Evolutionary conservation across 2,113 vertebrate genomes (phyloP).

Genomic region (Nothocercus julius): DNA sequence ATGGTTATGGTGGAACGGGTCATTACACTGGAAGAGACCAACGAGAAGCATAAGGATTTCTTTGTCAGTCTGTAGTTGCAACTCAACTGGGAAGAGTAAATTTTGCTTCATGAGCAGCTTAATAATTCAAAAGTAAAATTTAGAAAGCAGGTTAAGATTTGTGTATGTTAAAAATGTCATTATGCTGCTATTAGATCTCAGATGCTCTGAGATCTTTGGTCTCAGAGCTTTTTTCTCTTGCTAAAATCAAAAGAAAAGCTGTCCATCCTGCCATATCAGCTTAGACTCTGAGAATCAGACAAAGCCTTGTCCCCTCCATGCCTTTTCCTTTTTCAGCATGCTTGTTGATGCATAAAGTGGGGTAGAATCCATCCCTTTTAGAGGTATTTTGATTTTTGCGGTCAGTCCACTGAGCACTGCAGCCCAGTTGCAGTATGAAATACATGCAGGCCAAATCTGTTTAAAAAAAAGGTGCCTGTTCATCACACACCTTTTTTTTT

Average conservation of each 20-base stretch:
- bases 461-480: neutral
- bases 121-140: neutral
- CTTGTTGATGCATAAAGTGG: neutral
- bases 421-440: neutral
- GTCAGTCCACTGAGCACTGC: neutral
- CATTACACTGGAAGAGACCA: neutral
- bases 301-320: neutral
- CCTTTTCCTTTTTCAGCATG: neutral
- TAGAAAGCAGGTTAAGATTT: neutral
- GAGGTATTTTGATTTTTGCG: neutral
- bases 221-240: neutral
- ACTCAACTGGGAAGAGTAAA: accelerated
- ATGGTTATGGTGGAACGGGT: accelerated
- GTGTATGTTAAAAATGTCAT: neutral
- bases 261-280: neutral
- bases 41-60: neutral
- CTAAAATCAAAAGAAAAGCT: neutral
- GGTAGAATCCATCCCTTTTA: neutral
- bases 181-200: neutral
- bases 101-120: neutral
- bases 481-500: neutral
- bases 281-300: neutral
- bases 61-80: neutral
- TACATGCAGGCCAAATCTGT: neutral
- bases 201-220: neutral